These are phyloP conservation scores for Lasioglossum morio DNA, from an alignment of 2,888 invertebrate species.

Conservation along the genomic window DNA sequence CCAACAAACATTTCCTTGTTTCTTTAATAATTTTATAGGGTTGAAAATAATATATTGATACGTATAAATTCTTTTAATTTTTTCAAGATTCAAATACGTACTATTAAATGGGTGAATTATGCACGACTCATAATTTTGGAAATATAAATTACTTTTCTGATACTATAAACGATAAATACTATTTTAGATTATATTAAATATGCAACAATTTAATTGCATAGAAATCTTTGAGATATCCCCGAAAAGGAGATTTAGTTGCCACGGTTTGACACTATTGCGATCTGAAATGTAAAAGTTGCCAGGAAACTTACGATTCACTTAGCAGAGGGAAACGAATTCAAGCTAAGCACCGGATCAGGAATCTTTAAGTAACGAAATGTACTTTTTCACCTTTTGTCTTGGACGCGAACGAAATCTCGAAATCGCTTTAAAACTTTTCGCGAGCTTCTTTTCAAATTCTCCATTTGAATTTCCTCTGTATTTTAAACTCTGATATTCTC, in stretches of 20 bases:
- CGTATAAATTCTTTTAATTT: background rate
- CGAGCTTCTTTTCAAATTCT: background rate
- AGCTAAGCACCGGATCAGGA: constrained; percentile 13
- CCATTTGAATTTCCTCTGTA: constrained; percentile 3
- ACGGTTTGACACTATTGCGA: background rate
- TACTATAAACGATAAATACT: background rate
- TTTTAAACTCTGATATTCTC: background rate
- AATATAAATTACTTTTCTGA: background rate
- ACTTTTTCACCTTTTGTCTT: constrained; percentile 4
- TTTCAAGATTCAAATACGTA: background rate
- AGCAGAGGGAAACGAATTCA: constrained; percentile 32
- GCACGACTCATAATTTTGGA: background rate
- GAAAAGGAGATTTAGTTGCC: background rate
- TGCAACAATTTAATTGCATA: background rate
- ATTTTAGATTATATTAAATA: background rate
- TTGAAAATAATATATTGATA: background rate
- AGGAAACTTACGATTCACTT: constrained; percentile 30
- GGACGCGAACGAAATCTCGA: background rate
- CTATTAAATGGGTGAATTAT: background rate
- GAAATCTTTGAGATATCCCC: background rate
- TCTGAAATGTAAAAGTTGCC: constrained; percentile 29
- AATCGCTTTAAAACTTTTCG: constrained; percentile 20
- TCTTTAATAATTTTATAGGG: no score
- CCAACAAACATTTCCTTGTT: no score
- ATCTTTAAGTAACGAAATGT: constrained; percentile 22